phyloP scores from a whole-genome alignment of 1,140 invertebrate genomes.

The Cyphomyrmex costatus region DNA sequence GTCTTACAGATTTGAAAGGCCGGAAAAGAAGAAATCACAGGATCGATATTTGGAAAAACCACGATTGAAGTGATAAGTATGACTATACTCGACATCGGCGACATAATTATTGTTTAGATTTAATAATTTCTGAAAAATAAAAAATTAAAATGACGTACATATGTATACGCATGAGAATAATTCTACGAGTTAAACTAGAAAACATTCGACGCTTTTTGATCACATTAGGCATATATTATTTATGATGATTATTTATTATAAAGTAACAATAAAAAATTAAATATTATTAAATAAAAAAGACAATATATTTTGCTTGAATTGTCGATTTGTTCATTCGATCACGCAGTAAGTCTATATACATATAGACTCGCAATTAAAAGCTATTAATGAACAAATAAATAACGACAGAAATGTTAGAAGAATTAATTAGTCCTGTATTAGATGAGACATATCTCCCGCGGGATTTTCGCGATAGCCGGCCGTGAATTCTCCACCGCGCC shows the following conservation, averaged over 20 bases:
- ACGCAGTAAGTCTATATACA: too few relatives aligned
- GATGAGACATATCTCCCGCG: background rate
- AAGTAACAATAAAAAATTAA: background rate
- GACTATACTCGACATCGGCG: conserved; percentile 12
- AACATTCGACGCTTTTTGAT: background rate
- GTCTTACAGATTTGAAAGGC: conserved; percentile 54
- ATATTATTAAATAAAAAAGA: background rate
- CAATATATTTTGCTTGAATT: background rate
- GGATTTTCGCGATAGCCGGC: background rate
- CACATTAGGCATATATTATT: background rate
- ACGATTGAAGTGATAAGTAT: conserved; percentile 15
- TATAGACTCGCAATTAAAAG: background rate
- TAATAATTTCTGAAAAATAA: conserved; percentile 34
- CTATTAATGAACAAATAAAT: background rate
- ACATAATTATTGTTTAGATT: conserved; percentile 47
- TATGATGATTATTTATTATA: background rate
- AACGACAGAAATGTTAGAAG: background rate
- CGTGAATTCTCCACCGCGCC: background rate
- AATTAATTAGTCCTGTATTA: background rate
- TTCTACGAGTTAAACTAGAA: background rate
- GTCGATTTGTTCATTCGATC: background rate
- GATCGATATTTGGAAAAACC: too few relatives aligned
- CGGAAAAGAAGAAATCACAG: background rate
- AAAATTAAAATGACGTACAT: too few relatives aligned
- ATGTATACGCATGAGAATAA: background rate